Base-by-base conservation (phyloP, 2,888 invertebrate species). In the Baccha elongata region DNA sequence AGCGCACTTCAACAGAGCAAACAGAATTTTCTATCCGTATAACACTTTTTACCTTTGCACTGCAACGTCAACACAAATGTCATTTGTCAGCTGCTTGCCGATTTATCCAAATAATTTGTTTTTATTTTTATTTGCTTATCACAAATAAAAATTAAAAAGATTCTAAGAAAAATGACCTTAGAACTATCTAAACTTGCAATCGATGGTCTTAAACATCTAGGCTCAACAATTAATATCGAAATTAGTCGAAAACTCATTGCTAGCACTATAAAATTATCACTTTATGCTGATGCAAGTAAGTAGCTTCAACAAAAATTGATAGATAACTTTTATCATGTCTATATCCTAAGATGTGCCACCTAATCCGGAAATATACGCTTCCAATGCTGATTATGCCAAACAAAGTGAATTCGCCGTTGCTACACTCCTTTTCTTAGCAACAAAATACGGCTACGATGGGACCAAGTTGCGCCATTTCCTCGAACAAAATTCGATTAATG, bases 371-470 rank as follows among this genome's bases (percentile, higher is more conserved):
- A 88, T 91, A 42, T 90, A 91, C 75, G 89, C 90, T n/a, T 86
- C 86, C 10, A 88, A 89, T 55, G 89, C 88, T 3, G 88, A 87
- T 35, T 88, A 88, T 42, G 89, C 89, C 2, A 91, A 90, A 69
- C 90, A 90, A 76, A 89, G 90, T 79, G 91, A 91, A 85, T 90
- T 88, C 75, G 89, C 90, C 0, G 87, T 91, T 2, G 88, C 89
- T 2, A 87, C 89, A 1, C 85, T 91, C 0, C 87, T 89, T 17
- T 87, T 88, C 4, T 67, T 89, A 32, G 89, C 89, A 29, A 89
- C 89, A 13, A 90, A 90, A 84, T 87, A 89, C 55, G 85, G 86
- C 1, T 88, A 87, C 80, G 89, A 90, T 75, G 85, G 69, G 13
- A 84, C 76, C 10, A 86, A 87, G 13, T 75, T 91, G 6, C 87